Percentiles rank a stretch among this genome's conserved stretches.
Conservation (phyloP, 2,888 invertebrate species). For the Globia sparganii region DNA sequence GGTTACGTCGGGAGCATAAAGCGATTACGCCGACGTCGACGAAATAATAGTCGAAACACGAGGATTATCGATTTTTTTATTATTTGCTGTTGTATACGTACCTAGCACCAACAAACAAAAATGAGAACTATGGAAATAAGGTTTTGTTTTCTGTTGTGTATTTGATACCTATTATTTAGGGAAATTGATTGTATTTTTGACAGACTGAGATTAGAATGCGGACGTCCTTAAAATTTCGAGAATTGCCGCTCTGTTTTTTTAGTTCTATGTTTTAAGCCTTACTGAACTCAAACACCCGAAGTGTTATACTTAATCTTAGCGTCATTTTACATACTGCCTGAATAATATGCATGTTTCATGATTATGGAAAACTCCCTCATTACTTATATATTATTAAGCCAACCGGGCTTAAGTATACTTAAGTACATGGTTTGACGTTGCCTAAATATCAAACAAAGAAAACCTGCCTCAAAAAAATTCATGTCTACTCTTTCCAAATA, state of each 20-base stretch:
- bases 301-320: background rate
- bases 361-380: background rate
- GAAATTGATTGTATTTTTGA: too few species aligned
- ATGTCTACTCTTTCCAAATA: background rate
- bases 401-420: background rate
- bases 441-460: background rate
- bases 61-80: background rate
- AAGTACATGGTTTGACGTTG: conserved; percentile 4
- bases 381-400: background rate
- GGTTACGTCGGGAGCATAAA: background rate
- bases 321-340: background rate
- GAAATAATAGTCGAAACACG: background rate
- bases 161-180: too few species aligned
- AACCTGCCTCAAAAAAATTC: background rate
- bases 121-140: background rate
- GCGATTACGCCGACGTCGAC: background rate
- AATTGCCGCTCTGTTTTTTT: background rate
- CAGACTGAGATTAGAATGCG: too few species aligned
- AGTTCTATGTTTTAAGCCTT: too few species aligned
- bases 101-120: background rate
- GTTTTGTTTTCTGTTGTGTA: background rate
- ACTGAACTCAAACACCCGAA: background rate
- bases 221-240: too few species aligned
- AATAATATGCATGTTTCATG: background rate
- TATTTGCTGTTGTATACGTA: conserved; percentile 8